These are phyloP conservation scores for Nasonia oneida DNA, from an alignment of 2,888 invertebrate species.

Conservation along the genomic window DNA sequence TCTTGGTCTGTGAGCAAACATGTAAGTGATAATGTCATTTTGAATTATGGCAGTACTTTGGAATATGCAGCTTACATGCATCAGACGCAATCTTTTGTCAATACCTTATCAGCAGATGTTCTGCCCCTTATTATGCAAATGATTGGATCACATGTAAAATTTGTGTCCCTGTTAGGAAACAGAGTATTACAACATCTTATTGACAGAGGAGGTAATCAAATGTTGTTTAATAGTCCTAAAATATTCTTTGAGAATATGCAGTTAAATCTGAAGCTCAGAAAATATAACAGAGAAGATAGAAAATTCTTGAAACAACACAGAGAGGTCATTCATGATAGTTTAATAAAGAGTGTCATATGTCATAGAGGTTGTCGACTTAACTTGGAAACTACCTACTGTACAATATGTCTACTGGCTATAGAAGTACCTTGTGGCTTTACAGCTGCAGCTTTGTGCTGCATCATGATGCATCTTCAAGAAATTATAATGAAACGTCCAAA, in stretches of 20 bases:
- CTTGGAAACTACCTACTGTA: slow-evolving; percentile 81
- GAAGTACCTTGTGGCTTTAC: slow-evolving; percentile 84
- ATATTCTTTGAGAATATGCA: slow-evolving; percentile 79
- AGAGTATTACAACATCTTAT: slow-evolving; percentile 81
- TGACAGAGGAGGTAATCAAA: slow-evolving; percentile 81
- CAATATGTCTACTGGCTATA: slow-evolving; percentile 81
- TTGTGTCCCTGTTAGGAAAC: slow-evolving; percentile 81
- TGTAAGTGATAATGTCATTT: slow-evolving; percentile 78
- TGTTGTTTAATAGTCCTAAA: slow-evolving; percentile 80
- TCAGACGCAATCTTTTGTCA: slow-evolving; percentile 76
- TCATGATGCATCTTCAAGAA: slow-evolving; percentile 84
- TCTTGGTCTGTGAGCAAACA: slow-evolving; percentile 80
- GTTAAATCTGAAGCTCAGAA: slow-evolving; percentile 78
- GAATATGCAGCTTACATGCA: slow-evolving; percentile 81
- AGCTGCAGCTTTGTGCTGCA: slow-evolving; percentile 82
- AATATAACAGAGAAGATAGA: slow-evolving; percentile 79
- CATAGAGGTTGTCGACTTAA: slow-evolving; percentile 80
- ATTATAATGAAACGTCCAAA: slow-evolving; percentile 67
- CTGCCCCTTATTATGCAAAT: slow-evolving; percentile 80
- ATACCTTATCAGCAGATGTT: slow-evolving; percentile 80
- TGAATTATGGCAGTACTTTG: slow-evolving; percentile 81
- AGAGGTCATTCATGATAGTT: slow-evolving; percentile 79
- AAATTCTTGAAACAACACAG: slow-evolving; percentile 80
- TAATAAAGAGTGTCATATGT: slow-evolving; percentile 78
- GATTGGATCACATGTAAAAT: slow-evolving; percentile 79